Conservation (phyloP, 2,797 vertebrate genomes). For the Semaprochilodus insignis region DNA sequence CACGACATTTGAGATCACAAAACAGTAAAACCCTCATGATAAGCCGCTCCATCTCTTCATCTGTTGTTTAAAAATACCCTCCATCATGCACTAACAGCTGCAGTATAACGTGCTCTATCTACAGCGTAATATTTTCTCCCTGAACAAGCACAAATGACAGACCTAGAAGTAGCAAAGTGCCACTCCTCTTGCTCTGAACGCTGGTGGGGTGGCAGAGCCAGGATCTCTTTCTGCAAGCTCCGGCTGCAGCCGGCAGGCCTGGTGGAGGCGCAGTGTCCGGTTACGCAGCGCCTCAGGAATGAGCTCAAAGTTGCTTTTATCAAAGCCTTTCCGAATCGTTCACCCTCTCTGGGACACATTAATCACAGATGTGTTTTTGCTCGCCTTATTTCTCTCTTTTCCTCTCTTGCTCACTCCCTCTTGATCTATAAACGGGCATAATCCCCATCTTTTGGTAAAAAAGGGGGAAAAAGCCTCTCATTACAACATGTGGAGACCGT, state of each 20-base stretch:
- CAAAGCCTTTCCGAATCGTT: slow-evolving; percentile 76
- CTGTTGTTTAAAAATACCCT: not conserved
- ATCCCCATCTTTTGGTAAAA: slow-evolving; percentile 55
- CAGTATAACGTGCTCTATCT: not conserved
- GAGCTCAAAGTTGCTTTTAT: slow-evolving; percentile 79
- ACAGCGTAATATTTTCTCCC: not conserved
- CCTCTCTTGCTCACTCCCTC: slow-evolving; percentile 39
- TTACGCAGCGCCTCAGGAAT: slow-evolving; percentile 81
- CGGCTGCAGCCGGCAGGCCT: slow-evolving; percentile 48
- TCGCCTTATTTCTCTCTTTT: slow-evolving; percentile 46
- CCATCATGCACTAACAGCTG: not conserved
- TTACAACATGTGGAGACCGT: slow-evolving; percentile 54
- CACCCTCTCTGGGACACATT: slow-evolving; percentile 78
- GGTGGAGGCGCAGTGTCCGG: slow-evolving; percentile 68
- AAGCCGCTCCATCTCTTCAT: not conserved
- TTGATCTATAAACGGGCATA: slow-evolving; percentile 65
- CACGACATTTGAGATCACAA: not conserved
- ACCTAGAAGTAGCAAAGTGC: slow-evolving; percentile 24
- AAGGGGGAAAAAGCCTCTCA: slow-evolving; percentile 53
- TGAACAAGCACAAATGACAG: slow-evolving; percentile 31
- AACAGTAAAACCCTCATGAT: not conserved
- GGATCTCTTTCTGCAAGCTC: slow-evolving; percentile 28
- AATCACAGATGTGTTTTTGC: slow-evolving; percentile 82
- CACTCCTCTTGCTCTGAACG: slow-evolving; percentile 50
- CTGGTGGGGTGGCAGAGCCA: slow-evolving; percentile 45